Evolutionary conservation across 2,113 vertebrate genomes (phyloP).

Genomic region (Vombatus ursinus): DNA sequence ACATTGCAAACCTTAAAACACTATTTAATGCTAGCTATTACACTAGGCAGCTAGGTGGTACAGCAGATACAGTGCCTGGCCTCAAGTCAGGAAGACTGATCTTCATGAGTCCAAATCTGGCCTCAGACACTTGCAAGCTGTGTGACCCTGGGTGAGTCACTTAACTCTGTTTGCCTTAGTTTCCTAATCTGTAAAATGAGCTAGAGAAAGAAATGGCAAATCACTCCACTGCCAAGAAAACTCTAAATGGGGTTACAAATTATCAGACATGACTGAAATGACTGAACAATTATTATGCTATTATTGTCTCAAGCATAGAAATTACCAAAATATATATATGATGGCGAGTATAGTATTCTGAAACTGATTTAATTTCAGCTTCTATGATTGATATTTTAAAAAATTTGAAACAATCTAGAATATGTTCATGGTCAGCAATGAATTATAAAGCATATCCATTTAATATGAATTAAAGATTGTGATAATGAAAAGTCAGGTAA

Average conservation of each 20-base stretch:
- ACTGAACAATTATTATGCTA: not conserved
- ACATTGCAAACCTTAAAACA: not conserved
- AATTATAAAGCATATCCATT: not conserved
- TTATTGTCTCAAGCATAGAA: not conserved
- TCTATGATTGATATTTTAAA: not conserved
- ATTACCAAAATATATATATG: not conserved
- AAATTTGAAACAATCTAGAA: not conserved
- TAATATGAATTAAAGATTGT: conserved; percentile 18
- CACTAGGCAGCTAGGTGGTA: not conserved
- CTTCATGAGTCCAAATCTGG: not conserved
- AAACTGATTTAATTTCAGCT: not conserved
- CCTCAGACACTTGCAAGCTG: not conserved
- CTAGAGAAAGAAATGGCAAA: not conserved
- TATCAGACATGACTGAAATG: not conserved
- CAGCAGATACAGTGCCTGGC: not conserved
- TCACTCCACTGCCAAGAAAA: not conserved
- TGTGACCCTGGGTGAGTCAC: not conserved
- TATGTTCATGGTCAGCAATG: not conserved
- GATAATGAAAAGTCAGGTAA: conserved; percentile 22
- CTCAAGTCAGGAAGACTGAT: not conserved
- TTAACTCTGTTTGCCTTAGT: not conserved
- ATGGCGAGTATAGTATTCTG: not conserved
- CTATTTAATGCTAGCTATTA: not conserved
- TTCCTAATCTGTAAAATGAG: not conserved
- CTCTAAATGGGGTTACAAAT: not conserved